Evolutionary conservation across 2,113 vertebrate genomes (phyloP).

Genomic region (Dissostichus mawsoni): DNA sequence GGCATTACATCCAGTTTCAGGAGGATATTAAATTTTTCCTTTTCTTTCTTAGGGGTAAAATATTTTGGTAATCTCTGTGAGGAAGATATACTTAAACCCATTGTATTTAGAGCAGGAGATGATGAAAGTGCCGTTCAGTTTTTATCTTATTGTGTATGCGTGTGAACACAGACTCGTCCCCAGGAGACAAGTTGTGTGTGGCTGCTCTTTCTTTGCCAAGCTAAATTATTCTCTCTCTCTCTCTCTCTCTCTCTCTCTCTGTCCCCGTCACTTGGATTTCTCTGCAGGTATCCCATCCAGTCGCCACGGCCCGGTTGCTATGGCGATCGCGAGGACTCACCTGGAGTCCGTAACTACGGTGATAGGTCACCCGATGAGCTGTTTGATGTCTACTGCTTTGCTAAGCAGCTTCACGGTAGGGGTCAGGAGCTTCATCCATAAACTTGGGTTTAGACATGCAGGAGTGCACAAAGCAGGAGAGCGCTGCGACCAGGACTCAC

Average conservation of each 20-base stretch:
- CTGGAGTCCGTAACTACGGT: conserved; percentile 96
- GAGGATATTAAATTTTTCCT: conserved; percentile 28
- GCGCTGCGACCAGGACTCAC: conserved; percentile 28
- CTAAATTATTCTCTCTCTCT: conserved; percentile 45
- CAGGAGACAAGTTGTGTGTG: conserved; percentile 33
- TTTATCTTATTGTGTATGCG: conserved; percentile 43
- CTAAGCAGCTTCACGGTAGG: conserved; percentile 88
- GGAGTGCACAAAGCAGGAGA: conserved; percentile 45
- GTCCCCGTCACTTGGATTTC: conserved; percentile 20
- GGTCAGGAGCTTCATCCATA: conserved; percentile 22
- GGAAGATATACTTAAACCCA: conserved; percentile 27
- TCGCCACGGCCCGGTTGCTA: conserved; percentile 95
- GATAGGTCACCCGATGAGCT: conserved; percentile 85
- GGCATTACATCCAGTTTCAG: not conserved
- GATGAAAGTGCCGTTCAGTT: conserved; percentile 45
- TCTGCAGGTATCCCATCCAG: conserved; percentile 94
- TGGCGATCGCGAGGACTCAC: conserved; percentile 93
- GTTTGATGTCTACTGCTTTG: conserved; percentile 97
- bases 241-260: conserved; percentile 22
- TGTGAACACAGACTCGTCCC: conserved; percentile 47
- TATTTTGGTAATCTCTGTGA: conserved; percentile 15
- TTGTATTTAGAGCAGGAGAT: conserved; percentile 41
- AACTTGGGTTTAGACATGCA: conserved; percentile 57
- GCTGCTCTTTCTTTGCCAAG: conserved; percentile 36
- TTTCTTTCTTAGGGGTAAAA: conserved; percentile 12